These are phyloP conservation scores for Crax fasciolata DNA, from an alignment of 2,797 vertebrate species.

Conservation along the genomic window DNA sequence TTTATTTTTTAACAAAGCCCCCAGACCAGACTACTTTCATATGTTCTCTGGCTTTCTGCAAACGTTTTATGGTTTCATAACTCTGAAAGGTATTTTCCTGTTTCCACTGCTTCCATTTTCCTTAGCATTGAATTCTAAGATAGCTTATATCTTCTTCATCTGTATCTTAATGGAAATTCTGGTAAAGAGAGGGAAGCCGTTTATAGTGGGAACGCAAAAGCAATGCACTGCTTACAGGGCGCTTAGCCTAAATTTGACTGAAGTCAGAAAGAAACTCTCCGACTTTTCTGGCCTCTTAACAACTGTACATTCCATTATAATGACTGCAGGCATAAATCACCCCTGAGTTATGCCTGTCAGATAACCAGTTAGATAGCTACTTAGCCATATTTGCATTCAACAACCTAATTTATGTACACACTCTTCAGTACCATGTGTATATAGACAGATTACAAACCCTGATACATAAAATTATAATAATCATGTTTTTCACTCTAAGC, in stretches of 20 bases:
- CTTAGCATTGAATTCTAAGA: not conserved
- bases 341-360: constrained; percentile 33
- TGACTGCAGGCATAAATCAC: constrained; percentile 48
- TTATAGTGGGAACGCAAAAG: not conserved
- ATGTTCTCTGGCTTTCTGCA: not conserved
- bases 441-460: constrained; percentile 5
- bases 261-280: constrained; percentile 6
- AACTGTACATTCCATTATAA: constrained; percentile 54
- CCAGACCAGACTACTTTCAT: constrained; percentile 1
- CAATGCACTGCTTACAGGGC: not conserved
- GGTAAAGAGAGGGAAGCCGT: not conserved
- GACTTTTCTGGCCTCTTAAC: not conserved
- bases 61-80: constrained; percentile 13
- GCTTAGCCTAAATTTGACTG: constrained; percentile 15
- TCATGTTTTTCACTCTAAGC: not conserved
- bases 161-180: constrained; percentile 4
- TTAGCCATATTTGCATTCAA: not conserved
- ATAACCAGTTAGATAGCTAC: constrained; percentile 16
- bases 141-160: not conserved
- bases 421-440: not conserved
- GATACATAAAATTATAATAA: constrained; percentile 43
- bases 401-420: constrained; percentile 39
- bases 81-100: constrained; percentile 28
- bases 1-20: not conserved
- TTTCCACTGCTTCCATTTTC: constrained; percentile 2